Conservation (phyloP, 1,140 invertebrate species). For the Drosophila neocordata region DNA sequence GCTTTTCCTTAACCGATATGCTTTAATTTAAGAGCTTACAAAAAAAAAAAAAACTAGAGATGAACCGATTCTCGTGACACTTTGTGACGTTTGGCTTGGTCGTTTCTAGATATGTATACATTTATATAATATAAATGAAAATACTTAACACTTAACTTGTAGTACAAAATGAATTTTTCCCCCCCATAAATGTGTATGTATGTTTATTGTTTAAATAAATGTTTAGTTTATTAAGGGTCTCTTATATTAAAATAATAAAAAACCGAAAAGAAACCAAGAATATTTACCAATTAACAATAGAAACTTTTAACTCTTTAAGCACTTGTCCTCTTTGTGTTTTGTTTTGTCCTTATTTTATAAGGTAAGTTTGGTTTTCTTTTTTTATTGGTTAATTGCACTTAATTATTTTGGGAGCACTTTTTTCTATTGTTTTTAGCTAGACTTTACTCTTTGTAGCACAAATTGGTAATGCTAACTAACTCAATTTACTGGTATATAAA, state of each 20-base stretch:
- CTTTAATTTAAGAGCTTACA: conserved; percentile 59
- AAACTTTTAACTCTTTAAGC: conserved; percentile 21
- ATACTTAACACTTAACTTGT: conserved; percentile 63
- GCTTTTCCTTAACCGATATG: conserved; percentile 74
- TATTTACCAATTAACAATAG: conserved; percentile 42
- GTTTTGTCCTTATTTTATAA: conserved; percentile 29
- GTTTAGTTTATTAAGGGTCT: conserved; percentile 49
- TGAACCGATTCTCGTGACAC: neutral
- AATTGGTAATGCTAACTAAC: conserved; percentile 56
- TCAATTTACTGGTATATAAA: conserved; percentile 25
- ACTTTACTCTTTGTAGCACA: conserved; percentile 48
- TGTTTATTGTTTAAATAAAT: conserved; percentile 62
- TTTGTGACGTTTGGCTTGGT: neutral
- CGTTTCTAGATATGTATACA: neutral
- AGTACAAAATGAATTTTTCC: conserved; percentile 68
- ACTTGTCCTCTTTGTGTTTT: conserved; percentile 33
- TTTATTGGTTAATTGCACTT: conserved; percentile 37
- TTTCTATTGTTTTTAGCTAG: conserved; percentile 7
- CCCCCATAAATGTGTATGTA: conserved; percentile 29
- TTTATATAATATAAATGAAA: neutral
- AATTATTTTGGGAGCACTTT: conserved; percentile 1
- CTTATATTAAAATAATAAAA: conserved; percentile 32
- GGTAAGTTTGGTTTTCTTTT: conserved; percentile 50
- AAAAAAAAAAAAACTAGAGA: conserved; percentile 12
- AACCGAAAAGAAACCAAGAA: conserved; percentile 25